These are phyloP conservation scores for Hemaris fuciformis DNA, from an alignment of 2,888 invertebrate genomes.

Conservation along the genomic window DNA sequence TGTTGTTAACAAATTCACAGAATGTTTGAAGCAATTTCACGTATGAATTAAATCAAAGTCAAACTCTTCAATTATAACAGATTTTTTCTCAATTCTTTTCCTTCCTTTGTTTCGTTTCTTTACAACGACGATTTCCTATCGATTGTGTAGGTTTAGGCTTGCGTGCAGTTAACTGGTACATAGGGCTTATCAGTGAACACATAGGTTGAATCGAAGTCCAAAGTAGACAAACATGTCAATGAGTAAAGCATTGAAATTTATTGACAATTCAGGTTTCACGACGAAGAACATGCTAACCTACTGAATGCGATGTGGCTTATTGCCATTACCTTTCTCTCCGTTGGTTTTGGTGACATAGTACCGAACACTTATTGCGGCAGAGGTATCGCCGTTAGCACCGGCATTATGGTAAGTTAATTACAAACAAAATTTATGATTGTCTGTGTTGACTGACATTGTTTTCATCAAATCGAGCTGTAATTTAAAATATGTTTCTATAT, in stretches of 20 bases:
- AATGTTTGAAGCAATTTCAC: slow-evolving; percentile 57
- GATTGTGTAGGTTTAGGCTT: slow-evolving; percentile 26
- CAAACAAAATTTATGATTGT: slow-evolving; percentile 55
- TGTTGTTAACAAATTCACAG: slow-evolving; percentile 53
- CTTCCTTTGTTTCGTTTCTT: slow-evolving; percentile 49
- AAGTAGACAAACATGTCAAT: slow-evolving; percentile 40
- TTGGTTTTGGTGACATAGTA: slow-evolving; percentile 99
- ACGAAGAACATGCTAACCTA: slow-evolving; percentile 98
- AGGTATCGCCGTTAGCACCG: slow-evolving; percentile 99
- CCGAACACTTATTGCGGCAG: slow-evolving; percentile 99
- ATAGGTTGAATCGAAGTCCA: slow-evolving; percentile 21
- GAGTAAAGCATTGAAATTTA: slow-evolving; percentile 72
- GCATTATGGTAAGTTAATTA: slow-evolving; percentile 96
- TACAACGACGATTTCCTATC: slow-evolving; percentile 29
- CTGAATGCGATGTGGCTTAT: slow-evolving; percentile 99
- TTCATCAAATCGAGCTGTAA: not conserved
- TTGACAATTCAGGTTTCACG: slow-evolving; percentile 93
- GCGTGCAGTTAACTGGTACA: slow-evolving; percentile 38
- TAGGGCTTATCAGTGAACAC: slow-evolving; percentile 43
- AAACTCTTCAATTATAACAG: slow-evolving; percentile 70
- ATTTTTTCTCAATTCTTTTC: slow-evolving; percentile 35
- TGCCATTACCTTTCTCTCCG: slow-evolving; percentile 99
- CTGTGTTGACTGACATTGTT: slow-evolving; percentile 72
- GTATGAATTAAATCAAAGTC: slow-evolving; percentile 67
- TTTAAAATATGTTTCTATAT: not conserved